phyloP scores from a whole-genome alignment of 2,797 vertebrate genomes.

The Chelmon rostratus region DNA sequence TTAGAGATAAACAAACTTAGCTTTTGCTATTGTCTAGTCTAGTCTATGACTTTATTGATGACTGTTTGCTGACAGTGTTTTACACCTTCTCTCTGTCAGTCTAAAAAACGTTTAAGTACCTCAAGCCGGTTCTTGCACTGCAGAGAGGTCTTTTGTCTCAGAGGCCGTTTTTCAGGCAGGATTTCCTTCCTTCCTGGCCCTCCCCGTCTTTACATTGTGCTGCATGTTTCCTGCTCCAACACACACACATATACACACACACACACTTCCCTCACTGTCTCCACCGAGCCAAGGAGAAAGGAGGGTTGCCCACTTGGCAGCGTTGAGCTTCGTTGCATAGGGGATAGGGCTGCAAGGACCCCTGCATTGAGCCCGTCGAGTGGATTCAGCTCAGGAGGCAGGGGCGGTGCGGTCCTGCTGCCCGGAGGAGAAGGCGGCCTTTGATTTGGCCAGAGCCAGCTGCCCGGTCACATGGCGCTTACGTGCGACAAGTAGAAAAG shows the following conservation, averaged over 20 bases:
- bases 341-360: constrained; percentile 18
- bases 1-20: not conserved
- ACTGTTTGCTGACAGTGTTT: constrained; percentile 21
- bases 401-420: constrained; percentile 43
- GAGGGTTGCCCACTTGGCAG: constrained; percentile 53
- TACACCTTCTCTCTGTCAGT: constrained; percentile 42
- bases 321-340: constrained; percentile 13
- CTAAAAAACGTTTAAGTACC: constrained; percentile 32
- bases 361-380: constrained; percentile 31
- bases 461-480: constrained; percentile 75
- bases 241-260: constrained; percentile 48
- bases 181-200: constrained; percentile 89
- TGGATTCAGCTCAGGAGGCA: constrained; percentile 39
- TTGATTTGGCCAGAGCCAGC: constrained; percentile 75
- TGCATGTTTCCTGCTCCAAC: constrained; percentile 82
- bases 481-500: constrained; percentile 64
- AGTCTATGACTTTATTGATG: not conserved
- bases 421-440: constrained; percentile 67
- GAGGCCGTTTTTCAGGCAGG: constrained; percentile 81
- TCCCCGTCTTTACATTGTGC: constrained; percentile 89
- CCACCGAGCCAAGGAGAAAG: constrained; percentile 27
- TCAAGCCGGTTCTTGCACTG: constrained; percentile 45
- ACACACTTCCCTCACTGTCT: constrained; percentile 25
- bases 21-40: not conserved
- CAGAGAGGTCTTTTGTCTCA: constrained; percentile 81